Conservation (phyloP, 2,888 invertebrate species). For the Muscina levida region DNA sequence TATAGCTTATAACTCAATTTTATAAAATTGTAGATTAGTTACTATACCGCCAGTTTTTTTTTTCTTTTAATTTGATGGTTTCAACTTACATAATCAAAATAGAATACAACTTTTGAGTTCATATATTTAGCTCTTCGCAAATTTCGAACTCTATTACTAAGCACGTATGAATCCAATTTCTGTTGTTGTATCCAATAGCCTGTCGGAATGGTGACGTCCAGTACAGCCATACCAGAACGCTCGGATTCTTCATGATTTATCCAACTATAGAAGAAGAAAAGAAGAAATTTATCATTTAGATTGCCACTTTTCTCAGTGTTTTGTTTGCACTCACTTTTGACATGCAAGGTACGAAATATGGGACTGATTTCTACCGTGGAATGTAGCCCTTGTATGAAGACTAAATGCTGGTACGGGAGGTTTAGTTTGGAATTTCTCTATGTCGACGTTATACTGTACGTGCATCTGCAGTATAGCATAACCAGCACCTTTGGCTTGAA, state of each 20-base stretch:
- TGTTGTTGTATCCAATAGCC: slow-evolving; percentile 96
- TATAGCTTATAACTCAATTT: too few species aligned
- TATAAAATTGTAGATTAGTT: too few species aligned
- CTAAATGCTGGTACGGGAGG: slow-evolving; percentile 92
- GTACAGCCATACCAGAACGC: slow-evolving; percentile 92
- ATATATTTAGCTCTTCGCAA: slow-evolving; percentile 91
- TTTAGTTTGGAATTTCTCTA: slow-evolving; percentile 89
- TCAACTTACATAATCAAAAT: slow-evolving; percentile 93
- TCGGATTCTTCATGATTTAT: slow-evolving; percentile 87
- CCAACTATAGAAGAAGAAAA: slow-evolving; percentile 83
- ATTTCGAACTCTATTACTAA: slow-evolving; percentile 88
- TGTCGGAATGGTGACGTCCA: slow-evolving; percentile 93
- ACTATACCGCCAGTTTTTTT: too few species aligned
- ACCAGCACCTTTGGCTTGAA: slow-evolving; percentile 95
- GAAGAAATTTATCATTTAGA: background rate
- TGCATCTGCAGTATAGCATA: slow-evolving; percentile 96
- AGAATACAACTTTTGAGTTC: slow-evolving; percentile 92
- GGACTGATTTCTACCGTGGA: slow-evolving; percentile 95
- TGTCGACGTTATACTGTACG: slow-evolving; percentile 94
- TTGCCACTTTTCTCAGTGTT: background rate
- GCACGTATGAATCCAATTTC: slow-evolving; percentile 91
- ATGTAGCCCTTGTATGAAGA: slow-evolving; percentile 86
- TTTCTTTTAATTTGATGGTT: too few species aligned
- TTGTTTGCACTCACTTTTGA: slow-evolving; percentile 84
- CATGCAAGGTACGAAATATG: slow-evolving; percentile 93